Conservation (phyloP, 2,797 vertebrate species). For the Phalanger gymnotis region DNA sequence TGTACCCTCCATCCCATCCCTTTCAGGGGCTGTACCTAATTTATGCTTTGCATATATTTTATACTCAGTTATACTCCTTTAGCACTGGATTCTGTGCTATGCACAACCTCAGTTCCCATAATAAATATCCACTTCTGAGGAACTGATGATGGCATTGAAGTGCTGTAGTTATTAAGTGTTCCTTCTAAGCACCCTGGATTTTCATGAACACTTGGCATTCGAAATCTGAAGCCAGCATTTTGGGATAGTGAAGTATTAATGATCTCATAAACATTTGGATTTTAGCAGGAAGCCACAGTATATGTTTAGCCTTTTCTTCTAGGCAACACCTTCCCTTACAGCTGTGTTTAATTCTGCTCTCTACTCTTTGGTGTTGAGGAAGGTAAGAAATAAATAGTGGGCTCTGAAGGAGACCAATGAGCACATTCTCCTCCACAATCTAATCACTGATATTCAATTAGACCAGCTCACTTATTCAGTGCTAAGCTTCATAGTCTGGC, state of each 20-base stretch:
- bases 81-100: background rate
- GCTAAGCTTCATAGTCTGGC: background rate
- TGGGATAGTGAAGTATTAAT: background rate
- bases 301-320: background rate
- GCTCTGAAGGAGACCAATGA: background rate
- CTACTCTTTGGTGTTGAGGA: background rate
- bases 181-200: background rate
- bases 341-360: background rate
- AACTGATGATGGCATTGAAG: background rate
- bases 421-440: background rate
- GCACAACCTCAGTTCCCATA: accelerated
- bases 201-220: background rate
- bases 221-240: background rate
- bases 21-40: background rate
- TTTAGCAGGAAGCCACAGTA: background rate
- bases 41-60: background rate
- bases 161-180: background rate
- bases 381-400: background rate
- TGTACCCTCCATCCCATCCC: background rate
- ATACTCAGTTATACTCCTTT: background rate
- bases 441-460: background rate
- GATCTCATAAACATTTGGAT: background rate
- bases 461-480: no score
- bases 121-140: background rate
- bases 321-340: background rate